Conservation (phyloP, 2,797 vertebrate genomes). For the Ptychobarbus kaznakovi region DNA sequence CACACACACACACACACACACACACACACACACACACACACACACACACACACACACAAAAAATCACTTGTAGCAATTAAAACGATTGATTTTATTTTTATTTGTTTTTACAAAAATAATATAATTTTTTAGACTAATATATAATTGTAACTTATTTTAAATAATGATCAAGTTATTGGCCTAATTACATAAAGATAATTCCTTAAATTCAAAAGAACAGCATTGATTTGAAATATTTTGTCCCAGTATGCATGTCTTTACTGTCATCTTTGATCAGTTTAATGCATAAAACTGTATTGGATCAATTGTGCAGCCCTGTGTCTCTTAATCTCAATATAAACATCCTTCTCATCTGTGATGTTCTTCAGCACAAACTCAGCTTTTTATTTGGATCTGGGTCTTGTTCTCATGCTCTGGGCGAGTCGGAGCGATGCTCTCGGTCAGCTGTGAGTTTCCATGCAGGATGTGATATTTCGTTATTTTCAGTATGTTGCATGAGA, state of each 20-base stretch:
- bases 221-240: not conserved
- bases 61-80: not conserved
- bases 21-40: too few species aligned
- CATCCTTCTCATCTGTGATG: not conserved
- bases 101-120: not conserved
- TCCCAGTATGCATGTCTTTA: not conserved
- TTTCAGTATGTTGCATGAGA: conserved; percentile 5
- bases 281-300: not conserved
- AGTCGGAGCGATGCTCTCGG: not conserved
- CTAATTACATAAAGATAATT: not conserved
- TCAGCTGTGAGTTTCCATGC: conserved; percentile 8
- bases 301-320: not conserved
- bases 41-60: too few species aligned
- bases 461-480: conserved; percentile 13
- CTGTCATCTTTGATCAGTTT: not conserved
- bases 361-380: not conserved
- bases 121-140: not conserved
- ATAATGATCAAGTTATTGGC: not conserved
- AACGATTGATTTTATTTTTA: not conserved
- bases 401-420: not conserved
- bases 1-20: too few species aligned
- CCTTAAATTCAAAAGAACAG: not conserved
- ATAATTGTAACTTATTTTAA: not conserved
- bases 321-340: not conserved
- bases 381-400: not conserved